A percentile compares a stretch with the other conserved stretches of the same genome.
phyloP scores from a whole-genome alignment of 2,888 invertebrate genomes.

The Odontomyia ornata region DNA sequence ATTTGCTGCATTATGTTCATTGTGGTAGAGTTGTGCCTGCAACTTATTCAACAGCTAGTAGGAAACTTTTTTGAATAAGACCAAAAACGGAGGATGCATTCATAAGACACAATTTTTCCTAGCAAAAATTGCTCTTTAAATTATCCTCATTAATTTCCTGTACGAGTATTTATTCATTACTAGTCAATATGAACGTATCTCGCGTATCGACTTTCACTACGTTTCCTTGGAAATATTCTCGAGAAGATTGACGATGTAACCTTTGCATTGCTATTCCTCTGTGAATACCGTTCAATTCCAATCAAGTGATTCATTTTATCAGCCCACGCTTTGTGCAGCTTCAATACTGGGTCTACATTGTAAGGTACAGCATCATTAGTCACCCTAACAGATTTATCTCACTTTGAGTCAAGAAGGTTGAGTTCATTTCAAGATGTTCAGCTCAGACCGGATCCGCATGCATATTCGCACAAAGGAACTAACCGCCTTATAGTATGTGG shows the following conservation, averaged over 20 bases:
- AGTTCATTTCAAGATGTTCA: neutral
- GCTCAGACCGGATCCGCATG: neutral
- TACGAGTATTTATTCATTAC: no score
- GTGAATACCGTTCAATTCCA: constrained; percentile 11
- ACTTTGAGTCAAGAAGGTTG: neutral
- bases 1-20: no score
- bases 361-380: constrained; percentile 36
- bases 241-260: neutral
- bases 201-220: neutral
- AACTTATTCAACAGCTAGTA: no score
- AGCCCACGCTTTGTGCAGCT: constrained; percentile 16
- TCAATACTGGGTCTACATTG: constrained; percentile 4
- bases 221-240: neutral
- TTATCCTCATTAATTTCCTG: no score
- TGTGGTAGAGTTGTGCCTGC: no score
- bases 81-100: no score
- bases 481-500: neutral
- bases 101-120: no score
- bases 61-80: no score
- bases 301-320: constrained; percentile 28
- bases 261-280: no score
- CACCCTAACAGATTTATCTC: constrained; percentile 33
- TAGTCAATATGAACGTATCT: no score
- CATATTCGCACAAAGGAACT: neutral
- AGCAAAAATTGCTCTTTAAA: no score